Conservation (phyloP, 2,888 invertebrate genomes). For the Polia nebulosa region DNA sequence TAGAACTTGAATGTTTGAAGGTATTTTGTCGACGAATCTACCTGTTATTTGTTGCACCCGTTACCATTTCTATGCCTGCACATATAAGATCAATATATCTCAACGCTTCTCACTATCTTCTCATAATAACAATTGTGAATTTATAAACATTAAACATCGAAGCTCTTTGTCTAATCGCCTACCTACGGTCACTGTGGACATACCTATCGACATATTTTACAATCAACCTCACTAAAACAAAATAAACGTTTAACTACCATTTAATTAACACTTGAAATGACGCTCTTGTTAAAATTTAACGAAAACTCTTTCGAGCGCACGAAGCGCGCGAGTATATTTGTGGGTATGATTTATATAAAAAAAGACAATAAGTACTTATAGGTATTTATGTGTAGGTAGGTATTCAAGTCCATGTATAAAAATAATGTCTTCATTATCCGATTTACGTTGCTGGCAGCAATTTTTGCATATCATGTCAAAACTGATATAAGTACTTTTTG, state of each 20-base stretch:
- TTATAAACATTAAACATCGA: constrained; percentile 59
- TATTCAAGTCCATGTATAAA: constrained; percentile 5
- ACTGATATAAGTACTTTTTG: constrained; percentile 60
- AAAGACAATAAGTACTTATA: neutral
- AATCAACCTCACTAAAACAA: constrained; percentile 34
- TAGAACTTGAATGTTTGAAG: neutral
- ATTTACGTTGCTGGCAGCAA: constrained; percentile 29
- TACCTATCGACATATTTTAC: constrained; percentile 27
- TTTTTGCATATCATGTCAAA: constrained; percentile 56
- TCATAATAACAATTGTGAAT: constrained; percentile 54
- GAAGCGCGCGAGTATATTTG: no score
- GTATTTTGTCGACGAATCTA: neutral
- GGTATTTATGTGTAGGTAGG: neutral
- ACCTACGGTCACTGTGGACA: constrained; percentile 38
- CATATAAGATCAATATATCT: neutral
- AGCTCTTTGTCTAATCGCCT: constrained; percentile 54
- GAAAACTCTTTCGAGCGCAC: neutral
- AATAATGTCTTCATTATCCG: constrained; percentile 22
- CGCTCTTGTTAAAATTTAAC: constrained; percentile 1
- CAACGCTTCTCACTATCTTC: constrained; percentile 27
- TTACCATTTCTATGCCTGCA: neutral
- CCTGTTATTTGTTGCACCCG: neutral
- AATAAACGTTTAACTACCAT: neutral
- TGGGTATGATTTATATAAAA: neutral
- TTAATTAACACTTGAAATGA: constrained; percentile 19